phyloP scores from a whole-genome alignment of 2,797 vertebrate genomes.

The Jordanella pulchra region DNA sequence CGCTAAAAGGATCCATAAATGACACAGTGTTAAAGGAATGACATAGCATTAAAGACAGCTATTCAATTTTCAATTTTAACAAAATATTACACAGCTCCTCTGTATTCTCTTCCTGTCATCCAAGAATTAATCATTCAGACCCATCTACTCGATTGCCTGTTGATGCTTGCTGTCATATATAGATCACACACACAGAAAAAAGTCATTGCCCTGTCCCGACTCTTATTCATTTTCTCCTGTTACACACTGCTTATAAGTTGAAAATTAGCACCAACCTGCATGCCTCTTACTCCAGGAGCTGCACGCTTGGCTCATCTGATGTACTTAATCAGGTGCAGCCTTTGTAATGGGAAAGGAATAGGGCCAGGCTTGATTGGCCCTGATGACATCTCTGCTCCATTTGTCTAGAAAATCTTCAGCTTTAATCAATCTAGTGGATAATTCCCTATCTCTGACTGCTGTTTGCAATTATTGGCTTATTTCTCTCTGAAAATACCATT shows the following conservation, averaged over 20 bases:
- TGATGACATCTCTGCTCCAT: constrained; percentile 82
- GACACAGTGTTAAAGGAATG: constrained; percentile 71
- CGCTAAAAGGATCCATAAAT: constrained; percentile 71
- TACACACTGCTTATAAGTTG: constrained; percentile 76
- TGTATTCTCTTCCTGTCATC: constrained; percentile 74
- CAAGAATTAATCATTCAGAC: constrained; percentile 77
- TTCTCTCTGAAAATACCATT: constrained; percentile 51
- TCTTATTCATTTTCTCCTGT: constrained; percentile 77
- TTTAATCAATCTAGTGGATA: constrained; percentile 79
- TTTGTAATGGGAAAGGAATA: constrained; percentile 81
- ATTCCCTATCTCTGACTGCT: constrained; percentile 65
- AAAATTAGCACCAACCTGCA: constrained; percentile 75
- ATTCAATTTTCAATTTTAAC: constrained; percentile 79
- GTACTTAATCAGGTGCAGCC: constrained; percentile 80
- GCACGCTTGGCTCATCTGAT: constrained; percentile 76
- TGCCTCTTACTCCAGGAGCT: constrained; percentile 69
- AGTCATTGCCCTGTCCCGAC: constrained; percentile 67
- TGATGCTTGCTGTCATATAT: constrained; percentile 76
- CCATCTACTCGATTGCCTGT: constrained; percentile 67
- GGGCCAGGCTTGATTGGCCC: constrained; percentile 79
- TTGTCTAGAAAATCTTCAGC: constrained; percentile 81
- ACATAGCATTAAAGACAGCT: constrained; percentile 75
- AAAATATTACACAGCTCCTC: constrained; percentile 71
- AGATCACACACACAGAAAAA: constrained; percentile 68
- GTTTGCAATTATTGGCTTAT: constrained; percentile 58